Conservation (phyloP, 1,140 invertebrate species). For the Pseudomyrmex pallidus region DNA sequence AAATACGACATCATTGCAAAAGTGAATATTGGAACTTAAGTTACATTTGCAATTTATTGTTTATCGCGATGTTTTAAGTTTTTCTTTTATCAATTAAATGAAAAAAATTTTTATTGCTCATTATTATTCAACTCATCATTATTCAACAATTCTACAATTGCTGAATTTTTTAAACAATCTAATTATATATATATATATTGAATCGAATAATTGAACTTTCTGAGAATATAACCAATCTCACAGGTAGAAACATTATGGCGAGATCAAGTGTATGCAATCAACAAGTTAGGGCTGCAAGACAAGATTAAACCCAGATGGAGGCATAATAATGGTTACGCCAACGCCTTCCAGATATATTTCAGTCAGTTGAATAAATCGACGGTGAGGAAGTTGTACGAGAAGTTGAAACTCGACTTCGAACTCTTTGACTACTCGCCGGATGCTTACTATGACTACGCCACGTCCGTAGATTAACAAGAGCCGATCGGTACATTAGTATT, state of each 20-base stretch:
- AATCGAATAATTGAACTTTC: background rate
- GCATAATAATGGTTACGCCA: slow-evolving; percentile 70
- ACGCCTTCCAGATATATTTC: slow-evolving; percentile 82
- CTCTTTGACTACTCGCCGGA: slow-evolving; percentile 85
- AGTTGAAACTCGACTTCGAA: slow-evolving; percentile 86
- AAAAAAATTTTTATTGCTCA: too few relatives aligned
- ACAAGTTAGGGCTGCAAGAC: slow-evolving; percentile 75
- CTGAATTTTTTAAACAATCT: background rate
- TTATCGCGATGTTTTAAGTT: background rate
- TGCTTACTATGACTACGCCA: slow-evolving; percentile 80
- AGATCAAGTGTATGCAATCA: slow-evolving; percentile 85
- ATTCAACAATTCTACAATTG: too few relatives aligned
- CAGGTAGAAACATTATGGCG: slow-evolving; percentile 86
- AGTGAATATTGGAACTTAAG: slow-evolving; percentile 78
- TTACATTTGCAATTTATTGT: background rate
- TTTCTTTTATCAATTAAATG: too few relatives aligned
- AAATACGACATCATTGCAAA: slow-evolving; percentile 86
- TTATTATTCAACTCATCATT: too few relatives aligned
- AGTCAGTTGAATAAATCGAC: slow-evolving; percentile 81
- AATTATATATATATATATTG: background rate
- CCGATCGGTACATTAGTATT: background rate
- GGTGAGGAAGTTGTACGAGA: slow-evolving; percentile 83
- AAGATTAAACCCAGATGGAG: slow-evolving; percentile 82
- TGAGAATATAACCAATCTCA: background rate
- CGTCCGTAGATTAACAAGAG: background rate